Evolutionary conservation across 2,113 vertebrate genomes (phyloP).

Genomic region (Anas platyrhynchos): DNA sequence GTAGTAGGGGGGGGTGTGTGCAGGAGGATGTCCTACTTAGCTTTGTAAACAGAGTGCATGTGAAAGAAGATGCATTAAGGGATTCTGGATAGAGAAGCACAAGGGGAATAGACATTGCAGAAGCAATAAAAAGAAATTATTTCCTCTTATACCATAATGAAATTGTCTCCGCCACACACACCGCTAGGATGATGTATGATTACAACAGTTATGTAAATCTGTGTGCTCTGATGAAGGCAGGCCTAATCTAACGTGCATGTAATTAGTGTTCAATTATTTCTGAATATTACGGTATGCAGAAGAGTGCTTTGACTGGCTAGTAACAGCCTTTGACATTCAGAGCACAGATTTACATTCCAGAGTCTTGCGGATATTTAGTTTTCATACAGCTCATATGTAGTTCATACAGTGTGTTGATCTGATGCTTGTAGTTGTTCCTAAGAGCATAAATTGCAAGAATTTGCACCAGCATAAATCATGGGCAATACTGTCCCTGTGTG

Average conservation of each 20-base stretch:
- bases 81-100: background rate
- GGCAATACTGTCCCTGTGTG: background rate
- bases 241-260: background rate
- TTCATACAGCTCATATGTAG: background rate
- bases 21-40: background rate
- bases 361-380: background rate
- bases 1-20: background rate
- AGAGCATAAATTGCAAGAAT: background rate
- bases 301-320: background rate
- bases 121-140: constrained; percentile 10
- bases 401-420: background rate
- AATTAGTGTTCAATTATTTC: background rate
- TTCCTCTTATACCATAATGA: background rate
- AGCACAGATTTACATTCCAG: background rate
- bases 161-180: background rate
- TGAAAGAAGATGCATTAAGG: background rate
- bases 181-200: background rate
- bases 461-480: background rate
- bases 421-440: background rate
- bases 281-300: background rate
- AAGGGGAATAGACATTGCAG: background rate
- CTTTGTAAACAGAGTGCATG: background rate
- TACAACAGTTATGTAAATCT: background rate
- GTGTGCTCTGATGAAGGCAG: background rate
- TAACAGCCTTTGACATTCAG: background rate